Conservation (phyloP, 2,797 vertebrate genomes). For the Hemibagrus guttatus region DNA sequence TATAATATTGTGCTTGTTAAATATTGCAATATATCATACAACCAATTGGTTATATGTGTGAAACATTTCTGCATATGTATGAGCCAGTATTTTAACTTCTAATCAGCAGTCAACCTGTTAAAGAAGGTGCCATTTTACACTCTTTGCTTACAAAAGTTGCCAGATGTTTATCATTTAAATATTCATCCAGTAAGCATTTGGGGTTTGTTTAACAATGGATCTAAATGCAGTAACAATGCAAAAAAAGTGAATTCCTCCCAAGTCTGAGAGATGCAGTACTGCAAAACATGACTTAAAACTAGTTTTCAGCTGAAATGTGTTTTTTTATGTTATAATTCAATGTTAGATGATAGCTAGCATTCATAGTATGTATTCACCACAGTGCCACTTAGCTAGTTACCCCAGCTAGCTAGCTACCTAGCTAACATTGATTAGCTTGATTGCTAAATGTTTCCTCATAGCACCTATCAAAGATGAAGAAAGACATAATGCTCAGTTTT, state of each 20-base stretch:
- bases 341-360: not conserved
- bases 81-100: not conserved
- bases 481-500: not conserved
- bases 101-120: not conserved
- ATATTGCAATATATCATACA: constrained; percentile 26
- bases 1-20: constrained; percentile 32
- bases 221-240: not conserved
- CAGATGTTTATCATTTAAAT: not conserved
- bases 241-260: not conserved
- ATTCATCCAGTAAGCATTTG: not conserved
- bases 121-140: not conserved
- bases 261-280: constrained; percentile 12
- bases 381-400: not conserved
- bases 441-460: not conserved
- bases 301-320: not conserved
- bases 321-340: not conserved
- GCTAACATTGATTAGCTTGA: not conserved
- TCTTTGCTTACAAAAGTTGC: not conserved
- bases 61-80: constrained; percentile 16
- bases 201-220: not conserved
- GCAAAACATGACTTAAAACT: constrained; percentile 10
- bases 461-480: constrained; percentile 3
- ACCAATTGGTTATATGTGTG: constrained; percentile 5
- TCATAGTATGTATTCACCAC: constrained; percentile 1
- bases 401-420: constrained; percentile 4